Conservation (phyloP, 2,888 invertebrate species). For the Acleris sparsana region DNA sequence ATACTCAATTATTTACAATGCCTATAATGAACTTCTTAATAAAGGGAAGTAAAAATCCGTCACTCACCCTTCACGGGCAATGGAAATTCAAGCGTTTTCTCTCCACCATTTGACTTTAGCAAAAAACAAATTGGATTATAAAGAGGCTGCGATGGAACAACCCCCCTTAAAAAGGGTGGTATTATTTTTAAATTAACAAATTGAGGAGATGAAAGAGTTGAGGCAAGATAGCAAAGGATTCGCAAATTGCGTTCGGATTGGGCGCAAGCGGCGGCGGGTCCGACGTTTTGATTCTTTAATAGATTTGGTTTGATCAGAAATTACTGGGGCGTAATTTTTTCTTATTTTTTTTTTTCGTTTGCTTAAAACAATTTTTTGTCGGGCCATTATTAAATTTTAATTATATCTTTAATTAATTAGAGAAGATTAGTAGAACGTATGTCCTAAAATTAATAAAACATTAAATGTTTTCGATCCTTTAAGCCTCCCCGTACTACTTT, state of each 20-base stretch:
- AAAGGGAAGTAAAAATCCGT: slow-evolving; percentile 30
- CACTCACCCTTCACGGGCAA: slow-evolving; percentile 39
- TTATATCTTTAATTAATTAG: too few relatives aligned
- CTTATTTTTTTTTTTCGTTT: too few relatives aligned
- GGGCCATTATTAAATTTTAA: too few relatives aligned
- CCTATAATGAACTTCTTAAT: background rate
- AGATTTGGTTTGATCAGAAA: slow-evolving; percentile 4
- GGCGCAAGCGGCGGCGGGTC: slow-evolving; percentile 17
- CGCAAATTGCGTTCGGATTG: slow-evolving; percentile 25
- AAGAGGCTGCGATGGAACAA: slow-evolving; percentile 36
- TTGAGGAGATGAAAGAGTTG: slow-evolving; percentile 37
- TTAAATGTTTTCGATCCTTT: too few relatives aligned
- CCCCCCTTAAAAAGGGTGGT: slow-evolving; percentile 26
- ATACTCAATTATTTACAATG: too few relatives aligned
- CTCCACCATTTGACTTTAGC: slow-evolving; percentile 28
- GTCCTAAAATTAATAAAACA: too few relatives aligned
- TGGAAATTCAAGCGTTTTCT: slow-evolving; percentile 35
- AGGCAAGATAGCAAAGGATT: slow-evolving; percentile 24
- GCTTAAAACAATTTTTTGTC: too few relatives aligned
- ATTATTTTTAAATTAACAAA: slow-evolving; percentile 41
- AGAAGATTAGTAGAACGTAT: too few relatives aligned
- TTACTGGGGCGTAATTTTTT: background rate
- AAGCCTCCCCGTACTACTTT: too few relatives aligned
- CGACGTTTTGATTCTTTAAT: slow-evolving; percentile 21
- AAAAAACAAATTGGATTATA: slow-evolving; percentile 38